These are phyloP conservation scores for Gnathonemus longibarbis DNA, from an alignment of 2,113 vertebrate genomes.

Conservation along the genomic window DNA sequence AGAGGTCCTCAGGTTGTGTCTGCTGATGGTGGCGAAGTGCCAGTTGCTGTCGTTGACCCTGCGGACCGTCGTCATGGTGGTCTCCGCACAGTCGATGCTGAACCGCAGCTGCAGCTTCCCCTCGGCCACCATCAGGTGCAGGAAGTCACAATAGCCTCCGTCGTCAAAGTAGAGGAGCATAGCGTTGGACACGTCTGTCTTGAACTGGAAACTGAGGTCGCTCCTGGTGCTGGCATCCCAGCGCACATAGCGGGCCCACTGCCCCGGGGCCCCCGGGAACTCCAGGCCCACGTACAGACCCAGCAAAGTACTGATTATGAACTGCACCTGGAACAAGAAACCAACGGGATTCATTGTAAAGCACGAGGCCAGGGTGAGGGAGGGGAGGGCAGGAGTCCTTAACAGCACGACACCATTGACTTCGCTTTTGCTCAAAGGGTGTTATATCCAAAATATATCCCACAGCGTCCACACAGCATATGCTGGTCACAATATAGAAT, in stretches of 20 bases:
- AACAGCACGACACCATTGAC: slow-evolving; percentile 19
- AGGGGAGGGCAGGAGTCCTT: slow-evolving; percentile 8
- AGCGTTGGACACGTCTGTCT: slow-evolving; percentile 79
- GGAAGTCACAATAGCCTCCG: slow-evolving; percentile 89
- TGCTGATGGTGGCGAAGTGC: slow-evolving; percentile 85
- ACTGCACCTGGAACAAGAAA: slow-evolving; percentile 65
- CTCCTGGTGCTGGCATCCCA: slow-evolving; percentile 91
- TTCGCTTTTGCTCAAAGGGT: not conserved
- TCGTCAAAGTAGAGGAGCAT: slow-evolving; percentile 93
- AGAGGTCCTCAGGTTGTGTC: slow-evolving; percentile 72
- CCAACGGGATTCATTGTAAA: slow-evolving; percentile 65
- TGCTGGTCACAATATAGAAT: slow-evolving; percentile 16
- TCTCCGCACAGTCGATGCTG: slow-evolving; percentile 90
- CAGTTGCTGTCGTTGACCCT: slow-evolving; percentile 84
- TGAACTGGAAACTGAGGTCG: slow-evolving; percentile 92
- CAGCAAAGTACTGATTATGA: slow-evolving; percentile 73
- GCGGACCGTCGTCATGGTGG: slow-evolving; percentile 68
- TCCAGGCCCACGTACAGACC: slow-evolving; percentile 77
- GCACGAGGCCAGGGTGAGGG: slow-evolving; percentile 16
- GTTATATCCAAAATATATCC: slow-evolving; percentile 21
- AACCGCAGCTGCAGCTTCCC: slow-evolving; percentile 80
- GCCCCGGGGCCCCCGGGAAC: slow-evolving; percentile 84
- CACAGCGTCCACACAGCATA: not conserved
- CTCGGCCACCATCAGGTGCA: slow-evolving; percentile 72
- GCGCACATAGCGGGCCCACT: slow-evolving; percentile 92